phyloP scores from a whole-genome alignment of 2,888 invertebrate genomes.

The Taenaris catops region DNA sequence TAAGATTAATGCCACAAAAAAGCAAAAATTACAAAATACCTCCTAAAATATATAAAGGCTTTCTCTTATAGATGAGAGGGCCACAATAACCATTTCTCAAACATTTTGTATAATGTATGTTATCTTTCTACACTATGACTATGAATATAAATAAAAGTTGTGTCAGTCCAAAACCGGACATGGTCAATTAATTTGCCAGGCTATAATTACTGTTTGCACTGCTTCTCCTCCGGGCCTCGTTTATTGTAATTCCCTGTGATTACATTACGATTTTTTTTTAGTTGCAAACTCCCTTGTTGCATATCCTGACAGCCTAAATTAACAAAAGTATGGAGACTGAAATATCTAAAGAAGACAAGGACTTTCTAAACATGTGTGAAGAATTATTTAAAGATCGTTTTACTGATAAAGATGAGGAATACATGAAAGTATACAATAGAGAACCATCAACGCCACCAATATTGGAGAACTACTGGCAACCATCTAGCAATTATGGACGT shows the following conservation, averaged over 20 bases:
- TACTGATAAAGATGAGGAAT: constrained; percentile 82
- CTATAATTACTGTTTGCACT: neutral
- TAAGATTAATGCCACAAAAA: too few relatives aligned
- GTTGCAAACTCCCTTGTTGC: constrained; percentile 34
- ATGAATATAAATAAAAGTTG: too few relatives aligned
- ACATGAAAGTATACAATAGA: constrained; percentile 67
- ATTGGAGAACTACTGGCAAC: constrained; percentile 80
- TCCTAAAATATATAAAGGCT: too few relatives aligned
- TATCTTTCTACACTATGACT: too few relatives aligned
- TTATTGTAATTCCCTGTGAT: too few relatives aligned
- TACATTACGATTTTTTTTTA: constrained; percentile 5
- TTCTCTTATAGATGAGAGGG: too few relatives aligned
- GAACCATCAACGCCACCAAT: constrained; percentile 76
- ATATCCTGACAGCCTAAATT: constrained; percentile 27
- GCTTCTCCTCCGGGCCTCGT: too few relatives aligned
- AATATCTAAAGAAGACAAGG: constrained; percentile 77
- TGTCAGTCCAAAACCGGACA: too few relatives aligned
- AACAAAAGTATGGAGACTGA: constrained; percentile 36
- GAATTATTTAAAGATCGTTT: constrained; percentile 81
- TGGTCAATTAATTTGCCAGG: too few relatives aligned
- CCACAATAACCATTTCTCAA: too few relatives aligned
- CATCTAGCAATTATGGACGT: constrained; percentile 39
- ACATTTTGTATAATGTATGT: too few relatives aligned
- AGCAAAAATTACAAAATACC: too few relatives aligned
- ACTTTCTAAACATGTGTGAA: constrained; percentile 82